These are phyloP conservation scores for Venturia canescens DNA, from an alignment of 1,140 invertebrate genomes.

Conservation along the genomic window DNA sequence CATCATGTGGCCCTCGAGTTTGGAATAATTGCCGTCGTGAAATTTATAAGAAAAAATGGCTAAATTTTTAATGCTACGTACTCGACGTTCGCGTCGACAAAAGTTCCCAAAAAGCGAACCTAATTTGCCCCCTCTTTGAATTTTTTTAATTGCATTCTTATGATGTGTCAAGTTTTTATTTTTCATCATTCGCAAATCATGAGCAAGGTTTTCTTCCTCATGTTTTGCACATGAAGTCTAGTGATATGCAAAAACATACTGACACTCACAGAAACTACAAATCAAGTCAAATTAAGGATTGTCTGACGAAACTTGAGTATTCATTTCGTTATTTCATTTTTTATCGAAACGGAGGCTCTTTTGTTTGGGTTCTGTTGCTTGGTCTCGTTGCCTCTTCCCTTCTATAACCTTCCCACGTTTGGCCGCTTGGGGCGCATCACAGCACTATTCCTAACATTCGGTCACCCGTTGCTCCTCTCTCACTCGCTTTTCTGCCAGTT, in stretches of 20 bases:
- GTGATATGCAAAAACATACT: neutral
- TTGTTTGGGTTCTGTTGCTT: neutral
- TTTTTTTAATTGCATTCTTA: too few species aligned
- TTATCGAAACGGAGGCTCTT: neutral
- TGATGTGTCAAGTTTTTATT: too few species aligned
- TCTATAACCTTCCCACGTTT: neutral
- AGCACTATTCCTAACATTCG: conserved; percentile 11
- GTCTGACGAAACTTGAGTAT: neutral
- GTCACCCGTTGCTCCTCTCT: neutral
- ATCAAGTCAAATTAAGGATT: neutral
- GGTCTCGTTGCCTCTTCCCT: neutral
- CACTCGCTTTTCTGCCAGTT: conserved; percentile 31
- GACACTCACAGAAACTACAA: neutral
- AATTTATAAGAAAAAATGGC: too few species aligned
- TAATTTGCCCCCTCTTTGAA: too few species aligned
- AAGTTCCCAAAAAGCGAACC: too few species aligned
- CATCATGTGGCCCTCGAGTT: too few species aligned
- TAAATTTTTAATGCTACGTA: too few species aligned
- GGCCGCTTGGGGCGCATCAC: neutral
- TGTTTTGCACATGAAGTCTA: too few species aligned
- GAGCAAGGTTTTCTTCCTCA: neutral
- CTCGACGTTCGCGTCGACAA: too few species aligned
- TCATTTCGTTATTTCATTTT: neutral
- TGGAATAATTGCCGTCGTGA: too few species aligned
- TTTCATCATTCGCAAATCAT: neutral